Percentiles rank a stretch among this genome's conserved stretches.
Conservation (phyloP, 2,888 invertebrate genomes). For the Leptinotarsa rubiginosa region DNA sequence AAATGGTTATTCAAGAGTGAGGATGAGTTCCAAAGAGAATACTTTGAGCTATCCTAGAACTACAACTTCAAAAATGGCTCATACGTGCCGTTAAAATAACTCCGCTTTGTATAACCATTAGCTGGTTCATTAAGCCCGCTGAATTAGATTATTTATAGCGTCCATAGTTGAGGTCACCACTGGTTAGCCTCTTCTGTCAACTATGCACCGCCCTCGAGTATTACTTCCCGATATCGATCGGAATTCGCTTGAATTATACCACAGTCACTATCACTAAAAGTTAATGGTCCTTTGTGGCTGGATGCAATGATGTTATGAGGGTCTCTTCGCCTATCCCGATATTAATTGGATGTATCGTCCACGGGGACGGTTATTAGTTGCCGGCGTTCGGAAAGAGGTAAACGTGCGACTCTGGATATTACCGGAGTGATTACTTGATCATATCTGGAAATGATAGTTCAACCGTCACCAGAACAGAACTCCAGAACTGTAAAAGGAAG, state of each 20-base stretch:
- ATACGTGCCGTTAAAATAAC: constrained; percentile 16
- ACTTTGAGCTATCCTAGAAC: neutral
- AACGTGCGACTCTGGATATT: neutral
- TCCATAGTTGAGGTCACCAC: constrained; percentile 48
- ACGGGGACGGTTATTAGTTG: constrained; percentile 38
- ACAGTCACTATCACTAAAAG: constrained; percentile 57
- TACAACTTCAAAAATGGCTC: constrained; percentile 19
- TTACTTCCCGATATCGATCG: constrained; percentile 53
- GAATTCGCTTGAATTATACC: constrained; percentile 56
- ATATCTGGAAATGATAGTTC: neutral
- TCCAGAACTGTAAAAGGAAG: too few relatives aligned
- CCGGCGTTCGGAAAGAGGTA: constrained; percentile 23
- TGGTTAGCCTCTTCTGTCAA: constrained; percentile 54
- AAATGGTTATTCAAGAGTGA: too few relatives aligned
- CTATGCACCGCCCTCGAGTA: constrained; percentile 48
- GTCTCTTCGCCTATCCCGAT: constrained; percentile 47
- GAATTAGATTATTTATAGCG: constrained; percentile 56
- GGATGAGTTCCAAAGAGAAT: too few relatives aligned
- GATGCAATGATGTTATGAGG: constrained; percentile 56
- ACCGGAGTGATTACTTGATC: constrained; percentile 13
- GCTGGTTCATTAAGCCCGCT: constrained; percentile 54
- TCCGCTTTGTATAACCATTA: constrained; percentile 44
- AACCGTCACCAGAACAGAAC: too few relatives aligned
- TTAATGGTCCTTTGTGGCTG: constrained; percentile 60
- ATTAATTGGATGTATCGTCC: constrained; percentile 51